Evolutionary conservation across 1,140 invertebrate species (phyloP).

Genomic region (Anastrepha ludens): DNA sequence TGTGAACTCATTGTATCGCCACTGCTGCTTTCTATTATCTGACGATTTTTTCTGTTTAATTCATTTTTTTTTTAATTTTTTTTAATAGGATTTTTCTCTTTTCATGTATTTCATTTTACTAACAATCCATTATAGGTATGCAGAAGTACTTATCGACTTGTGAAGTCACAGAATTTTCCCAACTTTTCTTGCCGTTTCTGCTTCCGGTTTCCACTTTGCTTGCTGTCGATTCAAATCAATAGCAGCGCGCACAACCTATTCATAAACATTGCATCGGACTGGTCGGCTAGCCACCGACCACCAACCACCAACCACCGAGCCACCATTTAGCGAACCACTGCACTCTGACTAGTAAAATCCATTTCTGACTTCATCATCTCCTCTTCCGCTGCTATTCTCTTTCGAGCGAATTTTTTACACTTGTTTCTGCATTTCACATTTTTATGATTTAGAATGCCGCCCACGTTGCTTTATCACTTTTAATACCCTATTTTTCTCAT

Average conservation of each 20-base stretch:
- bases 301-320: not conserved
- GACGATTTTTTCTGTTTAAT: not conserved
- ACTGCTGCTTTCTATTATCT: not conserved
- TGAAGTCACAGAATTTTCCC: not conserved
- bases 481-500: not conserved
- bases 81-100: not conserved
- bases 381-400: not conserved
- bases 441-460: constrained; percentile 28
- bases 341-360: constrained; percentile 7
- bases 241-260: not conserved
- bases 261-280: not conserved
- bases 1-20: not conserved
- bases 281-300: not conserved
- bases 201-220: not conserved
- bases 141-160: not conserved
- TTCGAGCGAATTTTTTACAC: not conserved
- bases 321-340: not conserved
- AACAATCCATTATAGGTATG: not conserved
- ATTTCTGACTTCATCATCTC: not conserved
- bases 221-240: not conserved
- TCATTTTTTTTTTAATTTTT: not conserved
- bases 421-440: constrained; percentile 8
- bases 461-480: not conserved
- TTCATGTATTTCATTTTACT: not conserved
- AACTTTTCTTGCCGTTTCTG: not conserved